These are phyloP conservation scores for Dromius quadrimaculatus DNA, from an alignment of 2,888 invertebrate genomes.

Conservation along the genomic window DNA sequence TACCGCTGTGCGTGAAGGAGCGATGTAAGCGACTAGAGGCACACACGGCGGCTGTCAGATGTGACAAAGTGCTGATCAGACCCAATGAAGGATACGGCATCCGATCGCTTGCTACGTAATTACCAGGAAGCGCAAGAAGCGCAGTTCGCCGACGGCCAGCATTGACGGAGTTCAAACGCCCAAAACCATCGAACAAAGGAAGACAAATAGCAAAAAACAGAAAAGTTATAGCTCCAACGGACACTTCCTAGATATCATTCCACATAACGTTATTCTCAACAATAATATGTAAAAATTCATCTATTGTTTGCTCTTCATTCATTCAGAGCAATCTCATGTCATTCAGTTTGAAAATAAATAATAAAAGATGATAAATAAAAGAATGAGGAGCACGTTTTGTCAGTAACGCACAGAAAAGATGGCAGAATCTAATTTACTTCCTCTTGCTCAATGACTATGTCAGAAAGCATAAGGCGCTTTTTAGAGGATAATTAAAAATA, in stretches of 20 bases:
- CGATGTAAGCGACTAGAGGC: not conserved
- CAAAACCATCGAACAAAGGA: constrained; percentile 28
- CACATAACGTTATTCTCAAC: too few relatives aligned
- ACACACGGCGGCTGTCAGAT: constrained; percentile 30
- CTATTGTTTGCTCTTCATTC: too few relatives aligned
- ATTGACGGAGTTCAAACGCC: constrained; percentile 19
- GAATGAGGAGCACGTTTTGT: too few relatives aligned
- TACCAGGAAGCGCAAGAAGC: constrained; percentile 37
- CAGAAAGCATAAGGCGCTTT: too few relatives aligned
- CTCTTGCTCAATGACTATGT: too few relatives aligned
- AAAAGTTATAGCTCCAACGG: constrained; percentile 13
- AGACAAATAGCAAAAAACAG: constrained; percentile 31
- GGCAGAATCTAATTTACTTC: too few relatives aligned
- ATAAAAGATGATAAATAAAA: too few relatives aligned
- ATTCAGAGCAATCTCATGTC: too few relatives aligned
- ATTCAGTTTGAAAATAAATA: too few relatives aligned
- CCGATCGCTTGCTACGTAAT: constrained; percentile 42
- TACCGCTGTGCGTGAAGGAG: not conserved
- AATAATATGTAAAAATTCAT: too few relatives aligned
- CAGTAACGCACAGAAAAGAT: too few relatives aligned
- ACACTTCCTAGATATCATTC: constrained; percentile 2
- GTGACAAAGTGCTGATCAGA: constrained; percentile 43
- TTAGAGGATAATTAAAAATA: too few relatives aligned
- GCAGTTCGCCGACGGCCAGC: constrained; percentile 12
- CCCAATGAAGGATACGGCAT: constrained; percentile 36